A percentile compares a stretch with the other conserved stretches of the same genome.
Conservation (phyloP, 2,888 invertebrate species). For the Brachycybe producta region DNA sequence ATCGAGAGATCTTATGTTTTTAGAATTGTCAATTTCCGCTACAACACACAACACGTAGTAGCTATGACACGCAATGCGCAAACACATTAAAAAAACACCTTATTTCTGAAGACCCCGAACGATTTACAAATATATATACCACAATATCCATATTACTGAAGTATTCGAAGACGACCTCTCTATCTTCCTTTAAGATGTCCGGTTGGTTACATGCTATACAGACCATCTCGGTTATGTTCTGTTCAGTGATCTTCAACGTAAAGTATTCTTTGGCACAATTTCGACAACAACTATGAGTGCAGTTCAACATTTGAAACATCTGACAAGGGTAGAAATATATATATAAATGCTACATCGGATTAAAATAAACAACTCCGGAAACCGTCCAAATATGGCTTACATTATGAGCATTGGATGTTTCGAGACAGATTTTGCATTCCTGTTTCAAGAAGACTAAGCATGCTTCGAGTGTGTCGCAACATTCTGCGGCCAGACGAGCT, state of each 20-base stretch:
- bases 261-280: conserved; percentile 84
- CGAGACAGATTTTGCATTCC: conserved; percentile 82
- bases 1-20: too few species aligned
- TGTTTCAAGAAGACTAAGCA: conserved; percentile 75
- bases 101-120: too few species aligned
- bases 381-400: too few species aligned
- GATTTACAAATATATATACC: too few species aligned
- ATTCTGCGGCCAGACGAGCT: conserved; percentile 69
- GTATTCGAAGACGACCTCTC: conserved; percentile 66
- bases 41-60: too few species aligned
- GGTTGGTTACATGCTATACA: conserved; percentile 88
- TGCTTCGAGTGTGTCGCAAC: conserved; percentile 63
- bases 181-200: conserved; percentile 47
- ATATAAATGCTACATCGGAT: too few species aligned
- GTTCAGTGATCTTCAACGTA: conserved; percentile 76
- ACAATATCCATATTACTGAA: conserved; percentile 81
- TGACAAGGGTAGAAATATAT: too few species aligned
- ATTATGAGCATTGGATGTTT: conserved; percentile 69
- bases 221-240: conserved; percentile 75
- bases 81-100: too few species aligned
- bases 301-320: conserved; percentile 84
- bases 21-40: too few species aligned
- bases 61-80: too few species aligned
- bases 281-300: conserved; percentile 74
- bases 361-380: too few species aligned